phyloP scores from a whole-genome alignment of 2,888 invertebrate genomes.

The Polylopha cassiicola region DNA sequence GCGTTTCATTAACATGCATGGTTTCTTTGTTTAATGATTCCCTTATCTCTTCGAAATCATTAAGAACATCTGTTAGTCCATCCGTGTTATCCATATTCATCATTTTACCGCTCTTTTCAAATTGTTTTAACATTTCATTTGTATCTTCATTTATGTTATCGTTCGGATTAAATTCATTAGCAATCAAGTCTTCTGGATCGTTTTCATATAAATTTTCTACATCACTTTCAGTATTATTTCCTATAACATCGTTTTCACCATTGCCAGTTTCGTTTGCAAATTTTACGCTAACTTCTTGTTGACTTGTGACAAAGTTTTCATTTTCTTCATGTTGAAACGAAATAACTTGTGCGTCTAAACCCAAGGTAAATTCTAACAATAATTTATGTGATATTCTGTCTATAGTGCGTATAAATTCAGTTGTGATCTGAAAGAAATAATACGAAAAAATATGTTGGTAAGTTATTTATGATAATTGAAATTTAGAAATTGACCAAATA shows the following conservation, averaged over 20 bases:
- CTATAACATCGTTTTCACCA: too few species aligned
- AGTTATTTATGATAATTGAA: too few species aligned
- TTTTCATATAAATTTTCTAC: too few species aligned
- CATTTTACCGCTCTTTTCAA: background rate
- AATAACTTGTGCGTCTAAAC: slow-evolving; percentile 4
- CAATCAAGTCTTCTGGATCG: too few species aligned
- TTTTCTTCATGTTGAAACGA: background rate
- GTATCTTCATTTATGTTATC: slow-evolving; percentile 1
- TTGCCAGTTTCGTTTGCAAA: too few species aligned
- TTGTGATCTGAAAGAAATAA: slow-evolving; percentile 13
- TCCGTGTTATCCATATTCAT: slow-evolving; percentile 7
- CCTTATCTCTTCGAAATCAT: slow-evolving; percentile 16
- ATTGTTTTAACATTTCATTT: too few species aligned
- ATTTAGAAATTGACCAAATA: too few species aligned
- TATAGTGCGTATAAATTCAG: slow-evolving; percentile 3
- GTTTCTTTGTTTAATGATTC: slow-evolving; percentile 3
- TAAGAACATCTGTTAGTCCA: slow-evolving; percentile 14
- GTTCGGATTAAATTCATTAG: too few species aligned
- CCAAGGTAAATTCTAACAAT: slow-evolving; percentile 9
- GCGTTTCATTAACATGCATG: slow-evolving; percentile 1
- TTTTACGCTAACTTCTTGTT: too few species aligned
- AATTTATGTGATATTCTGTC: slow-evolving; percentile 10
- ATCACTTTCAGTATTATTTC: too few species aligned
- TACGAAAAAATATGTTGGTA: too few species aligned
- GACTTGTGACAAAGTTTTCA: too few species aligned